Evolutionary conservation across 2,888 invertebrate species (phyloP).

Genomic region (Hecatera dysodea): DNA sequence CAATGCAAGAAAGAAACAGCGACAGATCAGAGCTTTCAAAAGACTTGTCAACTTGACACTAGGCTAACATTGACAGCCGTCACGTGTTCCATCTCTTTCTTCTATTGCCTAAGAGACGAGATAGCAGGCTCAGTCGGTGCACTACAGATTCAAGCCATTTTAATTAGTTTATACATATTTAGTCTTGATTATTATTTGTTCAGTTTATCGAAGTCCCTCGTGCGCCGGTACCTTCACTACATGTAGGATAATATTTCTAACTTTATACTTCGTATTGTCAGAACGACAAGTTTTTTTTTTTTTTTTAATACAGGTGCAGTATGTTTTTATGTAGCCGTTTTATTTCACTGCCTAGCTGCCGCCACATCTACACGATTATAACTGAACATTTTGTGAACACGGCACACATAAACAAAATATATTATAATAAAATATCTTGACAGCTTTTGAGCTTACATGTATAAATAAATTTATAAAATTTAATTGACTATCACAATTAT

Average conservation of each 20-base stretch:
- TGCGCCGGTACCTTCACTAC: constrained; percentile 26
- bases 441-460: constrained; percentile 63
- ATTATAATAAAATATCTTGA: constrained; percentile 58
- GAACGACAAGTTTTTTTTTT: constrained; percentile 8
- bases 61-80: constrained; percentile 34
- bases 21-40: not conserved
- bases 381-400: constrained; percentile 38
- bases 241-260: constrained; percentile 26
- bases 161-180: constrained; percentile 42
- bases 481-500: constrained; percentile 74
- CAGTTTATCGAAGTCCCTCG: constrained; percentile 38
- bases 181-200: constrained; percentile 63
- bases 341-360: constrained; percentile 19
- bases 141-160: constrained; percentile 9
- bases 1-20: not conserved
- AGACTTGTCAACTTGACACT: not conserved
- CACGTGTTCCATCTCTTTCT: not conserved
- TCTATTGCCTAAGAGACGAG: not conserved
- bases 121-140: constrained; percentile 3
- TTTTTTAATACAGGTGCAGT: constrained; percentile 30
- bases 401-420: constrained; percentile 47
- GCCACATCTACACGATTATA: constrained; percentile 39
- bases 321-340: constrained; percentile 3
- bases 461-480: constrained; percentile 62
- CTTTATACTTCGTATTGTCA: constrained; percentile 11